Conservation (phyloP, 2,113 vertebrate species). For the Pteropus alecto region DNA sequence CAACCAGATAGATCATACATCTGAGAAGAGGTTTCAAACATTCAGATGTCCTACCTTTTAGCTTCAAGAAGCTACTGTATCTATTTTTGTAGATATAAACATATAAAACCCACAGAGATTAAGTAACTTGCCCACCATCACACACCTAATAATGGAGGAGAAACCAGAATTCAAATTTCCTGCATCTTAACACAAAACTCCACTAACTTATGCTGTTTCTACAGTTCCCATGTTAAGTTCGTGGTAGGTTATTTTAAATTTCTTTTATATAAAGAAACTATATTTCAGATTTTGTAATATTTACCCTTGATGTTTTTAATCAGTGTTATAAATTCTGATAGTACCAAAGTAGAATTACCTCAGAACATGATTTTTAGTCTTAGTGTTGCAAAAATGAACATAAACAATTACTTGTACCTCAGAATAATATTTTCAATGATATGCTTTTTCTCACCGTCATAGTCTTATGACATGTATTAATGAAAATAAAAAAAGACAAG, state of each 20-base stretch:
- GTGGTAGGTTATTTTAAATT: slow-evolving; percentile 5
- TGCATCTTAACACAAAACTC: neutral
- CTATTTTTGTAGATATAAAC: neutral
- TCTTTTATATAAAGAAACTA: slow-evolving; percentile 6
- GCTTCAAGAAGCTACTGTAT: neutral
- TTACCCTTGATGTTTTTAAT: slow-evolving; percentile 24
- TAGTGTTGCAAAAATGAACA: neutral
- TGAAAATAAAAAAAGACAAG: neutral
- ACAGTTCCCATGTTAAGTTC: neutral
- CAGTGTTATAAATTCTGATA: slow-evolving; percentile 10
- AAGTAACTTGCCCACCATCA: slow-evolving; percentile 27
- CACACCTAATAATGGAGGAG: neutral
- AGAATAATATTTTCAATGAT: neutral
- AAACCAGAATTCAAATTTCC: slow-evolving; percentile 9
- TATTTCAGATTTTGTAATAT: neutral
- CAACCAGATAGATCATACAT: neutral
- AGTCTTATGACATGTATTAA: neutral
- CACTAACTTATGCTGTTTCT: neutral
- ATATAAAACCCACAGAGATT: neutral
- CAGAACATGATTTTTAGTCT: neutral
- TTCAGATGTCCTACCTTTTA: neutral
- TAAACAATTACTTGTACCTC: neutral
- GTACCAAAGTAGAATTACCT: slow-evolving; percentile 32
- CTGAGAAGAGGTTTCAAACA: neutral
- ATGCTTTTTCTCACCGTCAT: neutral